phyloP scores from a whole-genome alignment of 2,113 vertebrate genomes.

The Muntiacus muntjak region DNA sequence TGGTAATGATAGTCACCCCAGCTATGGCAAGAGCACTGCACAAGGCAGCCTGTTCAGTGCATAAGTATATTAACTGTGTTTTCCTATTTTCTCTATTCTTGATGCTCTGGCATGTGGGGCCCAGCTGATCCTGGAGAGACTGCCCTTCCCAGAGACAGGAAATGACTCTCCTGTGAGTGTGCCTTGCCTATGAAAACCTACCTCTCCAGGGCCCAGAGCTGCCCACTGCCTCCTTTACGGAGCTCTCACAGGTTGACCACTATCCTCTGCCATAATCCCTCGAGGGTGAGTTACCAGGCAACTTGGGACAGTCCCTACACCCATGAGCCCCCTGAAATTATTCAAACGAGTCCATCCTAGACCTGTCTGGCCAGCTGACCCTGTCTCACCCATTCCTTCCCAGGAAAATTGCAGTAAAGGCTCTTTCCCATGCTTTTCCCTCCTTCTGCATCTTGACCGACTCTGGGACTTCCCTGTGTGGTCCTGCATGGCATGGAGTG shows the following conservation, averaged over 20 bases:
- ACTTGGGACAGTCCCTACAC: background rate
- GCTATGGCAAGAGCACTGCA: background rate
- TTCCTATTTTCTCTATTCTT: background rate
- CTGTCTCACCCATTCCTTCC: background rate
- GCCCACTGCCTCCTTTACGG: background rate
- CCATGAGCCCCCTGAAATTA: background rate
- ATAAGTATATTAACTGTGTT: background rate
- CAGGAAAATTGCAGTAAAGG: background rate
- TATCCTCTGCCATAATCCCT: background rate
- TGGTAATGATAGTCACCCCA: background rate
- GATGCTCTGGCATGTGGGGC: background rate
- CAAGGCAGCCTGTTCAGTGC: background rate
- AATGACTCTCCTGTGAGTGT: background rate
- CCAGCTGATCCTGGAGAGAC: background rate
- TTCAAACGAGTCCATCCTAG: background rate
- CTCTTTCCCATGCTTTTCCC: background rate
- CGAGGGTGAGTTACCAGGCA: background rate
- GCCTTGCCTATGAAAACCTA: background rate
- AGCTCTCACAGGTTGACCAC: background rate
- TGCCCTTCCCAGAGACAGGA: background rate
- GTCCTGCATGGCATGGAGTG: background rate
- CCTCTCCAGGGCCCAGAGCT: background rate
- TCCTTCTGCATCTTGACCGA: background rate
- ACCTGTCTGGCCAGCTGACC: background rate
- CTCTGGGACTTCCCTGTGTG: background rate